Conservation (phyloP, 1,140 invertebrate genomes). For the Belonocnema kinseyi region DNA sequence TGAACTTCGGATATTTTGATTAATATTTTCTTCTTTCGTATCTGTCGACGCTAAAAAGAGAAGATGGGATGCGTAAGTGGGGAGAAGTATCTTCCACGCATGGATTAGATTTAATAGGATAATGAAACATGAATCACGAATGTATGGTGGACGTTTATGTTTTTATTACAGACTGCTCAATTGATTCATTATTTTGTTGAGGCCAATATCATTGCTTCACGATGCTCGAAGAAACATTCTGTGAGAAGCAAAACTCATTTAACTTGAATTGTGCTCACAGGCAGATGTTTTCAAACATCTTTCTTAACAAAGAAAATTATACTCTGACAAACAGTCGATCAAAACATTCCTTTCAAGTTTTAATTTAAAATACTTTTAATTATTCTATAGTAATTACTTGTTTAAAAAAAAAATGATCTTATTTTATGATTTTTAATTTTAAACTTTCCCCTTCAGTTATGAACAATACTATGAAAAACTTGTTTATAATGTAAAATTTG, state of each 20-base stretch:
- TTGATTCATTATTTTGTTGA: conserved; percentile 70
- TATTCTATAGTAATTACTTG: no score
- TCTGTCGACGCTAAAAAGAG: conserved; percentile 1
- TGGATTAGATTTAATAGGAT: conserved; percentile 67
- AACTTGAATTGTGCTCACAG: neutral
- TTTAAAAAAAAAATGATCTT: no score
- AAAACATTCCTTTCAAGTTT: no score
- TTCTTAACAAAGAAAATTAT: no score
- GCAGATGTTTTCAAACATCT: no score
- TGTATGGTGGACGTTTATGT: conserved; percentile 65
- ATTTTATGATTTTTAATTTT: no score
- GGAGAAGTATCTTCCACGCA: conserved; percentile 54
- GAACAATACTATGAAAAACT: no score
- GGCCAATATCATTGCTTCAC: conserved; percentile 64
- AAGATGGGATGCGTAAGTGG: neutral
- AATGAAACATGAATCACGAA: conserved; percentile 68
- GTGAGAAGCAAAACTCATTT: conserved; percentile 21
- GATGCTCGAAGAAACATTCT: conserved; percentile 21
- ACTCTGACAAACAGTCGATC: no score
- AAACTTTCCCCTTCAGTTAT: no score
- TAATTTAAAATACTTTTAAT: no score
- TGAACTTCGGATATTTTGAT: neutral
- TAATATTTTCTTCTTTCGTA: conserved; percentile 8
- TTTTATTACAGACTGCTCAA: conserved; percentile 65
- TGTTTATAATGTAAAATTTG: no score